Base-by-base conservation (phyloP, 2,888 invertebrate species). In the Chorisops tibialis region DNA sequence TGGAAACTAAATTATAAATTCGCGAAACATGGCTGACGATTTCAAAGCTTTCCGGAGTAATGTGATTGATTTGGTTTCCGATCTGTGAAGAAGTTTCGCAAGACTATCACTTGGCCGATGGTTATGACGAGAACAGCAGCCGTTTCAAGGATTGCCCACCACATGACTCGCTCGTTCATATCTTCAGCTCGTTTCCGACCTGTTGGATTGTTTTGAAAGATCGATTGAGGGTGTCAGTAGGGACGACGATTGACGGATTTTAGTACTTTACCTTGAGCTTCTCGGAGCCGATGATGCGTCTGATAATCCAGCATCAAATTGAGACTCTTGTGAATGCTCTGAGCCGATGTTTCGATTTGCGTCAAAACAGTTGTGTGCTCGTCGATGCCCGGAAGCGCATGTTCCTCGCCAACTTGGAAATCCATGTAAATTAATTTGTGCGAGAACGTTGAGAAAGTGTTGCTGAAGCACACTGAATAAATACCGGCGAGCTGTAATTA, bases 361-460 rank as follows among this genome's bases (percentile, higher is more conserved):
- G 97, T 97, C 79, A 97, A 86, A 14, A 93, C 96, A 52, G 96
- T 95, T 7, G 88, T 87, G 77, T 94, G 94, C 70, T 92, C 92
- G 37, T 90, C 91, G 60, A 92, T 79, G 14, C 93, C 93, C 7
- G 61, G 61, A 21, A 93, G 78, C 0, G 91, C 86, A 49, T 85
- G 83, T 76, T 96, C 95, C 16, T 96, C 94, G 3, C 96, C 96
- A 24, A 95, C 93, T 85, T 95, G 93, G 72, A 98, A 89, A 77
- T 97, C 97, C 88, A 99, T 93, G 79, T 98, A 99, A 21, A 99
- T 94, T 67, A 97, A 84, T 80, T 99, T 99, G 76, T 99, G 98
- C 6, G 96, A 94, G 79, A 98, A 97, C 59, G 98, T 97, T 50
- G 98, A 98, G 78, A 99, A 99, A 78, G 99, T 96, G 81, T 99